These are phyloP conservation scores for Australoheros facetus DNA, from an alignment of 2,797 vertebrate species.

Conservation along the genomic window DNA sequence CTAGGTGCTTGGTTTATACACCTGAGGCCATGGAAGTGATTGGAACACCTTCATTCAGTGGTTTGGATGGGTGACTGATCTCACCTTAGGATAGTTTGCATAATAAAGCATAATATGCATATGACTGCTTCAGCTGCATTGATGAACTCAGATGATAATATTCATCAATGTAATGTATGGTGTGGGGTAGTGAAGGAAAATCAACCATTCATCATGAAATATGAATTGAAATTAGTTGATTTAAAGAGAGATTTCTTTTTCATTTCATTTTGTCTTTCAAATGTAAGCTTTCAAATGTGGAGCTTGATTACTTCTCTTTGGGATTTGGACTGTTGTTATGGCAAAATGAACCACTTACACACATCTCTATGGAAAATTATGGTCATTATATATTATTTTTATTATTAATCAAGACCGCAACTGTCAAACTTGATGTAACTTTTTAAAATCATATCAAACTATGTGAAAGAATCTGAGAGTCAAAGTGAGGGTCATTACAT, in stretches of 20 bases:
- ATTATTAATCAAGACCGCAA: too few relatives aligned
- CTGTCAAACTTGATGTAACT: too few relatives aligned
- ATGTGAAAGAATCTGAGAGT: too few relatives aligned
- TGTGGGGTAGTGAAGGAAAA: neutral
- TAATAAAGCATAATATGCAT: neutral
- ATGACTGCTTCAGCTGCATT: neutral
- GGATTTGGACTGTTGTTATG: neutral
- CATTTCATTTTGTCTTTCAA: neutral
- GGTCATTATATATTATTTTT: too few relatives aligned
- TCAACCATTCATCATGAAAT: neutral
- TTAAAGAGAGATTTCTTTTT: neutral
- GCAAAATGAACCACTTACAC: neutral
- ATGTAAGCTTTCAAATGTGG: neutral
- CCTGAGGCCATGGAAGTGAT: too few relatives aligned
- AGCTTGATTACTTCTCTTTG: neutral
- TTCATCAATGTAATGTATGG: neutral
- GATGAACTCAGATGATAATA: neutral
- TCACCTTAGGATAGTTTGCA: rapidly evolving
- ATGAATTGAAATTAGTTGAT: neutral
- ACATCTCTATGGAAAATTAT: too few relatives aligned
- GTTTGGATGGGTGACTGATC: too few relatives aligned
- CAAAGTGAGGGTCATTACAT: too few relatives aligned
- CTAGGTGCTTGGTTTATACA: too few relatives aligned
- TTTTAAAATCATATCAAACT: too few relatives aligned
- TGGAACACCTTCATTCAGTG: too few relatives aligned